phyloP scores from a whole-genome alignment of 2,888 invertebrate genomes.

The Acleris emargana region DNA sequence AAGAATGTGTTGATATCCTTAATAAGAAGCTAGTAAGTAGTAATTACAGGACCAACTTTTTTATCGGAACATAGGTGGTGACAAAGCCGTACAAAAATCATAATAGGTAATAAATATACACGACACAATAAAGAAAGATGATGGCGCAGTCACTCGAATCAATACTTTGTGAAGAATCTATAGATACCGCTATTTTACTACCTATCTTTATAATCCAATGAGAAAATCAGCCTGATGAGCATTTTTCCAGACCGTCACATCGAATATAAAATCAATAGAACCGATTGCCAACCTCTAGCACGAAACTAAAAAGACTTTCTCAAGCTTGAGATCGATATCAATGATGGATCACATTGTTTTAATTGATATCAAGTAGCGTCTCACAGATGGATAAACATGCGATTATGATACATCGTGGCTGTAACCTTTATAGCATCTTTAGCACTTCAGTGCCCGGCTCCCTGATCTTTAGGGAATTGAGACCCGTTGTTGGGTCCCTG shows the following conservation, averaged over 20 bases:
- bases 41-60: too few relatives aligned
- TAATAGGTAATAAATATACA: too few relatives aligned
- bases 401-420: slow-evolving; percentile 32
- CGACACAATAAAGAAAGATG: too few relatives aligned
- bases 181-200: neutral
- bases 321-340: slow-evolving; percentile 31
- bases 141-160: too few relatives aligned
- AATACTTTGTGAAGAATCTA: too few relatives aligned
- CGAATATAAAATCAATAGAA: slow-evolving; percentile 20
- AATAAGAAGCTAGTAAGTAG: too few relatives aligned
- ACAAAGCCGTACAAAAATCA: too few relatives aligned
- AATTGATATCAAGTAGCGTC: slow-evolving; percentile 37
- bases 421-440: slow-evolving; percentile 13
- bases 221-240: neutral
- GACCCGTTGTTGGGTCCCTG: too few relatives aligned
- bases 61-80: too few relatives aligned
- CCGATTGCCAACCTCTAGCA: slow-evolving; percentile 23
- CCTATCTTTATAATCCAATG: neutral
- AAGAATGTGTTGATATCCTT: too few relatives aligned
- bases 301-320: slow-evolving; percentile 24
- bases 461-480: too few relatives aligned
- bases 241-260: slow-evolving; percentile 9
- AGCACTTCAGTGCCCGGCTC: too few relatives aligned
- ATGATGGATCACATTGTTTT: slow-evolving; percentile 36
- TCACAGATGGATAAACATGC: slow-evolving; percentile 33